phyloP scores from a whole-genome alignment of 2,888 invertebrate species.

The Thera britannica region DNA sequence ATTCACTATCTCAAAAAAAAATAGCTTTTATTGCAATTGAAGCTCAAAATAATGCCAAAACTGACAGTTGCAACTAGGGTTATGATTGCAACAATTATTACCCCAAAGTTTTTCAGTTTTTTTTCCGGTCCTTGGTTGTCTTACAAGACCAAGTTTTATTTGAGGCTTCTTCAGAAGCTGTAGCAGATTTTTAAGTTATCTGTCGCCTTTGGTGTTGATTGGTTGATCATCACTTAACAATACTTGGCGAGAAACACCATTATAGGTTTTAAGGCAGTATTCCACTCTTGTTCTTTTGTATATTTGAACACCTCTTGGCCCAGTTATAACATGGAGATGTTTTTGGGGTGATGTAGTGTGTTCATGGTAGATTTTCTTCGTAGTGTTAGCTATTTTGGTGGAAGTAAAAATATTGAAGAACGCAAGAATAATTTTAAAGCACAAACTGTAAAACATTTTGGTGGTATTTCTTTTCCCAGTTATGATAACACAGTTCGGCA shows the following conservation, averaged over 20 bases:
- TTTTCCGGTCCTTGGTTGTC: too few relatives aligned
- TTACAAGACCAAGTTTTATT: too few relatives aligned
- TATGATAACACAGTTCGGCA: background rate
- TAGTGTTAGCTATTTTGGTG: background rate
- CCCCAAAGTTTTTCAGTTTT: too few relatives aligned
- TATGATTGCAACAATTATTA: too few relatives aligned
- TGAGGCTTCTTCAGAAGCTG: background rate
- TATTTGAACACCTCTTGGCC: conserved; percentile 11
- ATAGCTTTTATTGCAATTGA: too few relatives aligned
- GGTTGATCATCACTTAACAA: conserved; percentile 7
- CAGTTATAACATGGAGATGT: conserved; percentile 9
- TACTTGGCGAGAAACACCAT: conserved; percentile 12
- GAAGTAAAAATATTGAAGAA: conserved; percentile 8
- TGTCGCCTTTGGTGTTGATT: conserved; percentile 6
- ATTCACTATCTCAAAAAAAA: too few relatives aligned
- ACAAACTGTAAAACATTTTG: conserved; percentile 20
- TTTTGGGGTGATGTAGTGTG: conserved; percentile 20
- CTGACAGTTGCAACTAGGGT: too few relatives aligned
- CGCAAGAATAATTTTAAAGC: conserved; percentile 8
- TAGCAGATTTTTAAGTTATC: background rate
- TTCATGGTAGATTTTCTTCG: conserved; percentile 17
- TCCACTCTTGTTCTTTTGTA: conserved; percentile 21
- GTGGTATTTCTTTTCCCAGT: background rate
- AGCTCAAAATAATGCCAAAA: too few relatives aligned
- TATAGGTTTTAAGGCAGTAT: conserved; percentile 25